A percentile compares a stretch with the other conserved stretches of the same genome.
Conservation (phyloP, 2,888 invertebrate genomes). For the Leucophenga maculata region DNA sequence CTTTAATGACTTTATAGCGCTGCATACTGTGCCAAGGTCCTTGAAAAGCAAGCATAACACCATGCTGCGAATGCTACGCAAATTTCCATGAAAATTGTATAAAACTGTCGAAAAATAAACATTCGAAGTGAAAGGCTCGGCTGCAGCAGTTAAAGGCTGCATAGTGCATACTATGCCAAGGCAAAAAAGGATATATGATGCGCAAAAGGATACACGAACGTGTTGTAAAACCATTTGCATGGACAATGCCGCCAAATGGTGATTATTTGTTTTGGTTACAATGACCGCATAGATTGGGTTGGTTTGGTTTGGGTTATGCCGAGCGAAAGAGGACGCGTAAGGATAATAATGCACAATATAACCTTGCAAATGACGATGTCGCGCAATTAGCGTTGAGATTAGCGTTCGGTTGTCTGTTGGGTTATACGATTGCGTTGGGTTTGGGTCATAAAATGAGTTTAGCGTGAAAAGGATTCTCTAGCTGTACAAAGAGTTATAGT, state of each 20-base stretch:
- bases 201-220: slow-evolving; percentile 10
- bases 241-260: slow-evolving; percentile 62
- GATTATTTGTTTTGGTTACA: slow-evolving; percentile 64
- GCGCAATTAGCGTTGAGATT: slow-evolving; percentile 6
- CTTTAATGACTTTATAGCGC: not conserved
- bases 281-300: slow-evolving; percentile 48
- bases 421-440: too few species aligned
- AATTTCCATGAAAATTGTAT: not conserved
- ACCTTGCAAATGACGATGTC: slow-evolving; percentile 46
- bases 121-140: not conserved
- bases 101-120: not conserved
- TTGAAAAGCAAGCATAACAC: not conserved
- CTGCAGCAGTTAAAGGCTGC: not conserved
- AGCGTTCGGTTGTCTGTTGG: not conserved
- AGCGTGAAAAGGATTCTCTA: not conserved
- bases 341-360: slow-evolving; percentile 33
- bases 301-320: slow-evolving; percentile 25
- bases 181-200: too few species aligned
- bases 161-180: not conserved
- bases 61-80: not conserved
- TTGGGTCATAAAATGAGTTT: not conserved
- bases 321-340: slow-evolving; percentile 10
- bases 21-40: not conserved
- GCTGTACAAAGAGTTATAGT: not conserved
- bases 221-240: slow-evolving; percentile 54